Evolutionary conservation across 2,888 invertebrate species (phyloP).

Genomic region (Eilema depressum): DNA sequence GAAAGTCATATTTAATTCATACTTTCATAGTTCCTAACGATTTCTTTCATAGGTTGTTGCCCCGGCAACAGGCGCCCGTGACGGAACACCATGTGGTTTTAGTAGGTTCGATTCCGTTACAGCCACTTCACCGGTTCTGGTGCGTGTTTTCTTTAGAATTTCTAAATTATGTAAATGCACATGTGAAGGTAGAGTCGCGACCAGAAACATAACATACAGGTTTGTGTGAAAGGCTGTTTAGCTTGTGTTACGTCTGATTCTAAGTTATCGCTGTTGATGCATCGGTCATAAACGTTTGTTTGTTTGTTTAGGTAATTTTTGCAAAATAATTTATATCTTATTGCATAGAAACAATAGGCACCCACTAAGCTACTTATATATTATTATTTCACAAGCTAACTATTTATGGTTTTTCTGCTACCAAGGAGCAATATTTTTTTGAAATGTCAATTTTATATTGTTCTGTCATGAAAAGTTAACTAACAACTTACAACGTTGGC

Average conservation of each 20-base stretch:
- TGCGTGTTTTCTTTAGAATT: neutral
- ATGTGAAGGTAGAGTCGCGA: neutral
- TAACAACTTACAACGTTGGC: too few relatives aligned
- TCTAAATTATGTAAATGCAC: conserved; percentile 3
- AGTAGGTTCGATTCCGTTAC: conserved; percentile 2
- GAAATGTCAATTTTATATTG: too few relatives aligned
- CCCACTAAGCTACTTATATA: too few relatives aligned
- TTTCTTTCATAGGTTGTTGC: neutral
- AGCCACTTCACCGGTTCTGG: conserved; percentile 4
- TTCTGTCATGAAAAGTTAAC: too few relatives aligned
- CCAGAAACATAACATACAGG: conserved; percentile 26
- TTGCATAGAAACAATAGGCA: too few relatives aligned
- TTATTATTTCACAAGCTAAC: too few relatives aligned
- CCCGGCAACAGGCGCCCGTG: neutral
- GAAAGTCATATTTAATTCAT: neutral
- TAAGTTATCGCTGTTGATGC: neutral
- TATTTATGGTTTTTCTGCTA: too few relatives aligned
- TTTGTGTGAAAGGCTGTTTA: conserved; percentile 34
- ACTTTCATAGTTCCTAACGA: neutral
- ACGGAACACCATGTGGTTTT: conserved; percentile 4
- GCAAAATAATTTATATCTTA: neutral
- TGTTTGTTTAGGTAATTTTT: neutral
- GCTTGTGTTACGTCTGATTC: conserved; percentile 18
- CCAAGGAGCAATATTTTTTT: too few relatives aligned
- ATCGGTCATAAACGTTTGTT: neutral